phyloP scores from a whole-genome alignment of 2,797 vertebrate genomes.

The Cryptoblepharus egeriae region DNA sequence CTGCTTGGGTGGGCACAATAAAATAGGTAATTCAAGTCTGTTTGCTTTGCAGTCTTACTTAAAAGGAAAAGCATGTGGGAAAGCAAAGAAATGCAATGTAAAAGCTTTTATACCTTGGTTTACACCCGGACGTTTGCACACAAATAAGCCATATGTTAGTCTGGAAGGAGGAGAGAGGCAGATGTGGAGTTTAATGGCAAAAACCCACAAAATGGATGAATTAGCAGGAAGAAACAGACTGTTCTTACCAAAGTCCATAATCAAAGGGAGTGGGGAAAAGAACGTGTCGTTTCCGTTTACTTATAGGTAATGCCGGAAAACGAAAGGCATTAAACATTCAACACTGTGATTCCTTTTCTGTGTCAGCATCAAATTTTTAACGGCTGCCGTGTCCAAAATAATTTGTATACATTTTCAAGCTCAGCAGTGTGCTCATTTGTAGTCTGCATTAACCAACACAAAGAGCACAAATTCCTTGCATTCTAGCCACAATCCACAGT shows the following conservation, averaged over 20 bases:
- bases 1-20: neutral
- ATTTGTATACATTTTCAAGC: slow-evolving; percentile 61
- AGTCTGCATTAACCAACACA: slow-evolving; percentile 33
- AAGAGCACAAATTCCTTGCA: slow-evolving; percentile 43
- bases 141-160: slow-evolving; percentile 44
- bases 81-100: slow-evolving; percentile 13
- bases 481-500: slow-evolving; percentile 25
- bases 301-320: slow-evolving; percentile 50
- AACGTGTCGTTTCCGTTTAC: slow-evolving; percentile 65
- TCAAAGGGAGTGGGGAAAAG: slow-evolving; percentile 32
- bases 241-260: slow-evolving; percentile 52
- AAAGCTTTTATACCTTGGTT: slow-evolving; percentile 10
- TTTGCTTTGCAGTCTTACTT: neutral
- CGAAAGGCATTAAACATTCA: slow-evolving; percentile 70
- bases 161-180: slow-evolving; percentile 35
- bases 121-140: slow-evolving; percentile 37
- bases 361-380: slow-evolving; percentile 68
- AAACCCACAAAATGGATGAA: slow-evolving; percentile 52
- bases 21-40: slow-evolving; percentile 26
- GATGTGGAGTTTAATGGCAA: slow-evolving; percentile 51
- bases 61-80: slow-evolving; percentile 26
- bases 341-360: slow-evolving; percentile 54
- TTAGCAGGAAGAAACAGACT: slow-evolving; percentile 45
- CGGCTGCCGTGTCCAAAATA: slow-evolving; percentile 58
- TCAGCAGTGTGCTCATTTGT: slow-evolving; percentile 29